Evolutionary conservation across 2,797 vertebrate species (phyloP), one percentile per base, ranked within the genome.

Genomic region (Orestias chungarensis): DNA sequence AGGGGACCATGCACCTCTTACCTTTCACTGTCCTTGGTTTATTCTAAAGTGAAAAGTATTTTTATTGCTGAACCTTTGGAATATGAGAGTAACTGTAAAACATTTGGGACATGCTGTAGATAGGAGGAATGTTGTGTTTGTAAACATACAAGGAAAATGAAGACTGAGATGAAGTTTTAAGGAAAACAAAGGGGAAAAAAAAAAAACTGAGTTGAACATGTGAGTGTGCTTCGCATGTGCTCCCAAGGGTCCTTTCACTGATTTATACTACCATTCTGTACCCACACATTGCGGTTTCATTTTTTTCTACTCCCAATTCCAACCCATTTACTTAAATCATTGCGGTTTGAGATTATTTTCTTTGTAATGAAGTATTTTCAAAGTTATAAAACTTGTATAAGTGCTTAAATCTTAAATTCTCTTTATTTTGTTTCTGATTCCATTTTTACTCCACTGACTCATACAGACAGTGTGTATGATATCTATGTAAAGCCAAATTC

Each of bases 1-100:
- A 43, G 54, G 40, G 31, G 27, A 59, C 42, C 55, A 35, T 15
- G 27, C 49, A 61, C 33, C 25, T 20, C 61, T 86, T 72, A 87
- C 86, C 80, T 87, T 75, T 81, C 70, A 17, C 46, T 70, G 79
- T 83, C 84, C 86, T 88, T 62, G 59, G 59, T 62, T 62, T 40
- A 70, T 52, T 68, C 71, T 80, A 74, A 52, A 59, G 33, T 78
- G 67, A 81, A 85, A 20, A 15, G 82, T 69, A 80, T 71, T 82
- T 86, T 61, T 33, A 59, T 55, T 76, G 65, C 11, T 6, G 65
- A 81, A 78, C 68, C 84, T 86, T 88, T 86, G 80, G 66, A 82
- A 71, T 83, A 73, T 71, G 79, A 85, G 80, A 62, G 78, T 85
- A 70, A 62, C 54, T 75, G 76, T 66, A 57, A 81, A 75, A 71